These are phyloP conservation scores for Sebastes dallii DNA, from an alignment of 2,797 vertebrate genomes.

Conservation along the genomic window DNA sequence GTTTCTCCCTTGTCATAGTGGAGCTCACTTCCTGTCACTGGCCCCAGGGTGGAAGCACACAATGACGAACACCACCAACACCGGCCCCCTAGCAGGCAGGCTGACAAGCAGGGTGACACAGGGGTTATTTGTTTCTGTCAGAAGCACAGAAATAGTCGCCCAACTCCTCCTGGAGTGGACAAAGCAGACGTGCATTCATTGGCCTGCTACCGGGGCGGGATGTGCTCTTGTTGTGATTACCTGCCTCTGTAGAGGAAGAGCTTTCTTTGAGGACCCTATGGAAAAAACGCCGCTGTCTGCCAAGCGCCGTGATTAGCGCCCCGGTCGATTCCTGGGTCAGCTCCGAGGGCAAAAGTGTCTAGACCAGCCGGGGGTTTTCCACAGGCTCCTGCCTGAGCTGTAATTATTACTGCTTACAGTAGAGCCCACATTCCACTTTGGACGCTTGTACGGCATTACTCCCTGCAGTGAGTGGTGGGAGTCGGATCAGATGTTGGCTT, in stretches of 20 bases:
- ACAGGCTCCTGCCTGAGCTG: constrained; percentile 39
- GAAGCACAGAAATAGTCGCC: constrained; percentile 66
- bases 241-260: constrained; percentile 73
- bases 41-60: constrained; percentile 47
- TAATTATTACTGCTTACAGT: constrained; percentile 61
- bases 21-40: constrained; percentile 62
- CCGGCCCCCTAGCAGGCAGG: constrained; percentile 39
- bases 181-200: constrained; percentile 47
- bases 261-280: constrained; percentile 66
- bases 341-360: constrained; percentile 66
- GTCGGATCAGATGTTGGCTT: constrained; percentile 37
- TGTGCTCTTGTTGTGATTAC: constrained; percentile 75
- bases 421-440: constrained; percentile 37
- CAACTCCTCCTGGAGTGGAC: constrained; percentile 51
- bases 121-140: constrained; percentile 74
- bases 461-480: constrained; percentile 33
- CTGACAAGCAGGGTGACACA: constrained; percentile 58
- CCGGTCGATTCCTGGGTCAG: constrained; percentile 72
- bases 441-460: constrained; percentile 12
- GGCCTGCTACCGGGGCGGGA: constrained; percentile 45
- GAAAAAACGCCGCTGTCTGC: constrained; percentile 68
- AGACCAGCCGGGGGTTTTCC: constrained; percentile 70
- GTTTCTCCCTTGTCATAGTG: constrained; percentile 39
- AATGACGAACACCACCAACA: constrained; percentile 61
- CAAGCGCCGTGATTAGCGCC: constrained; percentile 72